These are phyloP conservation scores for Campoletis sonorensis DNA, from an alignment of 1,140 invertebrate species.

Conservation along the genomic window DNA sequence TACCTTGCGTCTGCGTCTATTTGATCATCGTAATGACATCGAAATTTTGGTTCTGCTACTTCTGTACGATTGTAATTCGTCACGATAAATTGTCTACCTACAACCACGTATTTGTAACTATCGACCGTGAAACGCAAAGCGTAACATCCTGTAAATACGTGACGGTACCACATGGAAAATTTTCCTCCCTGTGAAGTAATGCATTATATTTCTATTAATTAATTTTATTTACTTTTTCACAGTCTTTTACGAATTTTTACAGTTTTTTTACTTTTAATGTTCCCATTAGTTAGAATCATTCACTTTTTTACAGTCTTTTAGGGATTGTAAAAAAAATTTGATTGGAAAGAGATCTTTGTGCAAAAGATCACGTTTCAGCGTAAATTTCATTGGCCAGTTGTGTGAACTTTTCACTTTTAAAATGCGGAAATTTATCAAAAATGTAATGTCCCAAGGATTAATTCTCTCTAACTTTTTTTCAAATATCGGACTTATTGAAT, in stretches of 20 bases:
- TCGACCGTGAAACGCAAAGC: constrained; percentile 54
- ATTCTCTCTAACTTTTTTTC: too few species aligned
- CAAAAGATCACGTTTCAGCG: too few species aligned
- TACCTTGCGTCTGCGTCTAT: background rate
- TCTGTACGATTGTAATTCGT: constrained; percentile 54
- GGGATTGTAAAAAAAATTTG: too few species aligned
- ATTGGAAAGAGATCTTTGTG: too few species aligned
- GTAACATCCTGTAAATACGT: constrained; percentile 60
- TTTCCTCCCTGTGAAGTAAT: constrained; percentile 44
- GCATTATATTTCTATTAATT: background rate
- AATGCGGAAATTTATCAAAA: background rate
- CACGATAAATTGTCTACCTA: constrained; percentile 49
- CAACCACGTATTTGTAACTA: constrained; percentile 44
- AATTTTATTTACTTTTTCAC: background rate
- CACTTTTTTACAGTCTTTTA: too few species aligned
- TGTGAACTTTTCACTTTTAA: too few species aligned
- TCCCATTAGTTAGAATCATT: too few species aligned
- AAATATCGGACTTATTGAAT: too few species aligned
- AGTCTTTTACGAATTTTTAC: too few species aligned
- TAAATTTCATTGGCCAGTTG: too few species aligned
- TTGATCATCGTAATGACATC: constrained; percentile 53
- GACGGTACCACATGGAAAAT: constrained; percentile 51
- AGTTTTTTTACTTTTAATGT: too few species aligned
- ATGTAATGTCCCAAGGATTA: too few species aligned
- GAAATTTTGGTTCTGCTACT: constrained; percentile 51